Evolutionary conservation across 1,140 invertebrate genomes (phyloP), one percentile per base, ranked within the genome.

Genomic region (Bombus ignitus): DNA sequence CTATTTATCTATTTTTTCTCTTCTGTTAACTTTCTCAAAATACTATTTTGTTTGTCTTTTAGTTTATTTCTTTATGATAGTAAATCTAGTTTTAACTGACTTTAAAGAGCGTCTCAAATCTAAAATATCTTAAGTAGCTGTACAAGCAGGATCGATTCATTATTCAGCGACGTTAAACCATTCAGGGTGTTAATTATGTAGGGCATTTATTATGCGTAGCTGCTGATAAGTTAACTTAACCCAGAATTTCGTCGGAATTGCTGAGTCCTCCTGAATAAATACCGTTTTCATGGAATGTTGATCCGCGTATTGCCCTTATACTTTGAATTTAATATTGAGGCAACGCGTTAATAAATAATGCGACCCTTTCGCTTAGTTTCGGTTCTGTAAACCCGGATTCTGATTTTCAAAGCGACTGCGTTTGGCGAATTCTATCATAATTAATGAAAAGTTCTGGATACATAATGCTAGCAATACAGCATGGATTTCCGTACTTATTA

Each of bases 111-210:
- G 4, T 35, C 9, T n/a, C 15, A 28, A 76, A 66, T 62, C 35
- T 32, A 59, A 32, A 32, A 15, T 59, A 25, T 28, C 42, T 25
- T 44, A 47, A 62, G 32, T n/a, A 15, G 28, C 73, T 4, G 2
- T 25, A 5, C 57, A 32, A 37, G 39, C 5, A 47, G 2, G 0
- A 25, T 42, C 10, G 32, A 28, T 83, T 72, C 35, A 22, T 76
- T 76, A 83, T 76, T 76, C 72, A 83, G n/a, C 6, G 35, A 8
- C 8, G 18, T 47, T 70, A 42, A 70, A 47, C 44, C n/a, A 72
- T 80, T 85, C 68, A 80, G 35, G 6, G 10, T 22, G 42, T 85
- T 65, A 85, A 85, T 80, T 80, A 80, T 73, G 76, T 62, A 84
- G 25, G 8, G 18, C 42, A 78, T 85, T 79, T 71, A 72, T 80